phyloP scores from a whole-genome alignment of 1,140 invertebrate genomes.

The Homalodisca vitripennis region DNA sequence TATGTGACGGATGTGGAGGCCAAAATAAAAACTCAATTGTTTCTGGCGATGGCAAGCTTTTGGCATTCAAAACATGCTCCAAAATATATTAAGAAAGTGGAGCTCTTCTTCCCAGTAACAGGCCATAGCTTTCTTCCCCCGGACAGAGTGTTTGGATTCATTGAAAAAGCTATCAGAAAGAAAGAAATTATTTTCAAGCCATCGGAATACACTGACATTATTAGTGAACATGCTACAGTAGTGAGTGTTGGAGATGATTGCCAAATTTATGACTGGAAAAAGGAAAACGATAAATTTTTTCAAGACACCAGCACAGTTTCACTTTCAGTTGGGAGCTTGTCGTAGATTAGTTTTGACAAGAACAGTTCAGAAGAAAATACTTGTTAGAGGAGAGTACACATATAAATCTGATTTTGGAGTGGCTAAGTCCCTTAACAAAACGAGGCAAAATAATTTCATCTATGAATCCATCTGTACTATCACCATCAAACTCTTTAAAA shows the following conservation, averaged over 20 bases:
- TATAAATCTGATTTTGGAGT: conserved; percentile 13
- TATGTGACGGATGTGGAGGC: conserved; percentile 42
- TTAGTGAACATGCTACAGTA: conserved; percentile 30
- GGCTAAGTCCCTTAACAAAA: not conserved
- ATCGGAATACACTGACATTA: conserved; percentile 30
- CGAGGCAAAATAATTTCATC: not conserved
- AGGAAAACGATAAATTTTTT: not conserved
- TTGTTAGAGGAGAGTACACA: conserved; percentile 30
- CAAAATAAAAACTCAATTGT: conserved; percentile 46
- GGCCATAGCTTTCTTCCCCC: conserved; percentile 43
- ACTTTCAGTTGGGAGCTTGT: conserved; percentile 33
- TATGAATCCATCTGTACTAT: not conserved
- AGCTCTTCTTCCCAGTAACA: conserved; percentile 39
- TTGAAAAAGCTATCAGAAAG: conserved; percentile 41
- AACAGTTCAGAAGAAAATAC: conserved; percentile 5
- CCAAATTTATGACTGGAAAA: conserved; percentile 29
- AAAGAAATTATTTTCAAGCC: conserved; percentile 37
- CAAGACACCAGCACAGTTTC: conserved; percentile 20
- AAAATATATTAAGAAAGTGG: conserved; percentile 38
- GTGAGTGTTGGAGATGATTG: conserved; percentile 7
- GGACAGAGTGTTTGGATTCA: conserved; percentile 43
- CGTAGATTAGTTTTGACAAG: conserved; percentile 31
- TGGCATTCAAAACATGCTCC: conserved; percentile 40
- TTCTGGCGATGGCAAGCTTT: conserved; percentile 38
- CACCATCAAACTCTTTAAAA: not conserved